Conservation (phyloP, 2,888 invertebrate species). For the Sarcophaga carnaria region DNA sequence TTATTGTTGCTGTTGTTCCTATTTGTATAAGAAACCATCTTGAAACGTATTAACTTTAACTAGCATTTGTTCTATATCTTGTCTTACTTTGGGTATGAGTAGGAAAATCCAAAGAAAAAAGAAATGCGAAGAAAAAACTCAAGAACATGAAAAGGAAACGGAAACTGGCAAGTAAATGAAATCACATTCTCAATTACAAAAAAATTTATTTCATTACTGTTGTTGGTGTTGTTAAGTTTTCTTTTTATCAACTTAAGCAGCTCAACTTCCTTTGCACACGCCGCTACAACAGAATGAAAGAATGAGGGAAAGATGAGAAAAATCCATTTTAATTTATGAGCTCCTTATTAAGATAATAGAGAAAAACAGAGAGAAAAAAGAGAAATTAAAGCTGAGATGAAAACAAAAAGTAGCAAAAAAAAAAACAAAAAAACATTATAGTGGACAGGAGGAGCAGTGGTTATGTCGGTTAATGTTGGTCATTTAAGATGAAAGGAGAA, state of each 20-base stretch:
- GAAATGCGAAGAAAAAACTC: conserved; percentile 26
- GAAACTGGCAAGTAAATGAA: conserved; percentile 62
- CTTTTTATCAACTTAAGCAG: conserved; percentile 71
- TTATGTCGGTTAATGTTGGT: conserved; percentile 8
- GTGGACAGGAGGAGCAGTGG: not conserved
- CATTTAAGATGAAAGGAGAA: conserved; percentile 6
- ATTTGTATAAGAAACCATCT: conserved; percentile 69
- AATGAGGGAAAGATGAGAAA: not conserved
- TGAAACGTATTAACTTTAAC: conserved; percentile 66
- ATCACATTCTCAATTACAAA: conserved; percentile 45
- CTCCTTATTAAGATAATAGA: conserved; percentile 60
- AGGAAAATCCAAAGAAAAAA: not conserved
- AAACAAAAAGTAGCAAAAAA: not conserved
- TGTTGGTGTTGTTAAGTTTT: not conserved
- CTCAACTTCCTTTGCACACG: conserved; percentile 60
- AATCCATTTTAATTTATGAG: conserved; percentile 71
- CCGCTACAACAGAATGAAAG: conserved; percentile 26
- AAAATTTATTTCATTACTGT: not conserved
- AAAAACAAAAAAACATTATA: not conserved
- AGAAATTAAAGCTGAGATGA: conserved; percentile 33
- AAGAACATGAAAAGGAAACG: conserved; percentile 58
- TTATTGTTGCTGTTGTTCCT: too few relatives aligned
- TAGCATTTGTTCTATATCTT: conserved; percentile 31
- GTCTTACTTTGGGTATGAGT: not conserved
- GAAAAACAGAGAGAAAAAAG: not conserved